Conservation (phyloP, 2,797 vertebrate genomes). For the Schizopygopsis malacanthus region DNA sequence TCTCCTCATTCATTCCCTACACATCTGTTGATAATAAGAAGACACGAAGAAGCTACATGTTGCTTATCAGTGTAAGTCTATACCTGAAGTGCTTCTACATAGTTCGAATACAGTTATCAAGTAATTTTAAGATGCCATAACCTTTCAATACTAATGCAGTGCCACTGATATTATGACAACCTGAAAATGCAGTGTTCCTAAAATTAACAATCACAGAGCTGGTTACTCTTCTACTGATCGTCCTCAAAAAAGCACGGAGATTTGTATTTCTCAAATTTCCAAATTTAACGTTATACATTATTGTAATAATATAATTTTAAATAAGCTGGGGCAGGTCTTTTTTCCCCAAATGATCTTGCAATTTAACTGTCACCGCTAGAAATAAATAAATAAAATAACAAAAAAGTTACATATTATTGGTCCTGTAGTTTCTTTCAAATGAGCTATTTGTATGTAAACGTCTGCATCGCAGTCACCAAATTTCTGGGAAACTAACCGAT, state of each 20-base stretch:
- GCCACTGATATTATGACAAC: background rate
- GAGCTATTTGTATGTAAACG: conserved; percentile 67
- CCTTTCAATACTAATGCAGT: background rate
- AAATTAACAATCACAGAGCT: background rate
- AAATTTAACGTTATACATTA: conserved; percentile 10
- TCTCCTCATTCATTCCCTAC: background rate
- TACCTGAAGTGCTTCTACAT: conserved; percentile 3
- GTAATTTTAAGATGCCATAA: background rate
- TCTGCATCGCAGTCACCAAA: conserved; percentile 48
- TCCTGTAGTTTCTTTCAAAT: conserved; percentile 58
- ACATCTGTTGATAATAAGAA: conserved; percentile 15
- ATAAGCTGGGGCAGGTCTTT: conserved; percentile 13
- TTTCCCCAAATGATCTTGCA: conserved; percentile 50
- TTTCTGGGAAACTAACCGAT: conserved; percentile 52
- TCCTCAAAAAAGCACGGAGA: conserved; percentile 34
- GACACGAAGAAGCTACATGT: background rate
- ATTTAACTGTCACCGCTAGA: conserved; percentile 46
- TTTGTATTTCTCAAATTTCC: conserved; percentile 46
- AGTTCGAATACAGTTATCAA: background rate
- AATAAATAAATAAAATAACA: conserved; percentile 30
- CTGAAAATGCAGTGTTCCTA: conserved; percentile 15
- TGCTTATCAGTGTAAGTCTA: background rate
- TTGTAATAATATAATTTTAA: conserved; percentile 62
- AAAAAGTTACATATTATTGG: conserved; percentile 64
- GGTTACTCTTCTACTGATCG: conserved; percentile 10